These are phyloP conservation scores for Craseonycteris thonglongyai DNA, from an alignment of 2,113 vertebrate species.

Conservation along the genomic window DNA sequence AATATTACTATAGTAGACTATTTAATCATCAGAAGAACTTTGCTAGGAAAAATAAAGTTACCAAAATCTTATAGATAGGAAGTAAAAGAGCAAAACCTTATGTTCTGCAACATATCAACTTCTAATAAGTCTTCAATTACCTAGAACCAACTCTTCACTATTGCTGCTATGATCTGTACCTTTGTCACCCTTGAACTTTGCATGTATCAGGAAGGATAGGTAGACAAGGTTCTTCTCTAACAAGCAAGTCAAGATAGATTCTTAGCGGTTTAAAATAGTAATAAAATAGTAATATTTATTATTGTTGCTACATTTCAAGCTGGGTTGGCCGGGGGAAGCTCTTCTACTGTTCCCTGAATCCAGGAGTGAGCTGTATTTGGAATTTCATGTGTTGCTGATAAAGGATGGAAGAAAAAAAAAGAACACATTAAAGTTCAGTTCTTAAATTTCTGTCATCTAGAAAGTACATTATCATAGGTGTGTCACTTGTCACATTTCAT, in stretches of 20 bases:
- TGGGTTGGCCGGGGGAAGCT: background rate
- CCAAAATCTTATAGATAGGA: background rate
- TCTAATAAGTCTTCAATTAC: background rate
- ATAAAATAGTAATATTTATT: background rate
- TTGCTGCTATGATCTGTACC: rapidly evolving
- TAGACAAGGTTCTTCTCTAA: background rate
- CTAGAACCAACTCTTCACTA: background rate
- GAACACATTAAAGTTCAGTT: background rate
- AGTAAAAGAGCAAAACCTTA: background rate
- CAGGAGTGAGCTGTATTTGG: background rate
- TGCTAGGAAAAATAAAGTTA: background rate
- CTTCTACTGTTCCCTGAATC: background rate
- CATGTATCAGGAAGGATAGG: background rate
- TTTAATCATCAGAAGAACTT: background rate
- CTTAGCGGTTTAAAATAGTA: background rate
- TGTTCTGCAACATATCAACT: background rate
- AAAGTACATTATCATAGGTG: background rate
- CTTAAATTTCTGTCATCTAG: background rate
- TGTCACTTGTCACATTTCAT: background rate
- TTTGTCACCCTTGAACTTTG: background rate
- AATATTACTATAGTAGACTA: background rate
- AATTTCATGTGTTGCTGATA: background rate
- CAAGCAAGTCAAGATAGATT: background rate
- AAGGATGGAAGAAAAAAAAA: background rate
- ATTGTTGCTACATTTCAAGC: background rate